Percentiles rank a stretch among this genome's conserved stretches.
Conservation (phyloP, 2,888 invertebrate genomes). For the Blomia tropicalis region DNA sequence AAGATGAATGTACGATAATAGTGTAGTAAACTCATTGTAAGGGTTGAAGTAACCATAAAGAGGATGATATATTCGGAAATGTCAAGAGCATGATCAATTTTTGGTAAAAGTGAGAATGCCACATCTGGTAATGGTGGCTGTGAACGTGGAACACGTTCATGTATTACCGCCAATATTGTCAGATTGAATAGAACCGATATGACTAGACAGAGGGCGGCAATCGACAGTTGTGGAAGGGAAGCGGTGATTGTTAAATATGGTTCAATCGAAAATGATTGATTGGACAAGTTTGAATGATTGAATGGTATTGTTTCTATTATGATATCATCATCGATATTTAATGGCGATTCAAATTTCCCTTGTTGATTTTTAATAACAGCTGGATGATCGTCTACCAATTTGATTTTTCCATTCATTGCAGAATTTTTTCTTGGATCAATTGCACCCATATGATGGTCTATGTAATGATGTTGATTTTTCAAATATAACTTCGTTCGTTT, state of each 20-base stretch:
- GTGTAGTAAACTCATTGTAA: conserved; percentile 62
- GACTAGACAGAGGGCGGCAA: neutral
- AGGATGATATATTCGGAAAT: conserved; percentile 73
- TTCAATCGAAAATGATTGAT: no score
- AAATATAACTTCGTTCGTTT: no score
- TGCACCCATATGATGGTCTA: no score
- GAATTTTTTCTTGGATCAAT: no score
- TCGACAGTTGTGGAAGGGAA: neutral
- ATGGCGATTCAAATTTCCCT: no score
- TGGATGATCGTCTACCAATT: no score
- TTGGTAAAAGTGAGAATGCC: conserved; percentile 54
- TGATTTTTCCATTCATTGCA: no score
- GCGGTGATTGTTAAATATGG: neutral
- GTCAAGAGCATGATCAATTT: conserved; percentile 57
- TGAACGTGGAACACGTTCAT: conserved; percentile 53
- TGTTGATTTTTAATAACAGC: no score
- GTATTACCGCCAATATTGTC: conserved; percentile 37
- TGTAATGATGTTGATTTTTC: no score
- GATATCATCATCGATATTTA: no score
- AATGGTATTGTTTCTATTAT: no score
- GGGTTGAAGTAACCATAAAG: conserved; percentile 55
- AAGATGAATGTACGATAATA: conserved; percentile 74
- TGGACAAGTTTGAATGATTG: no score
- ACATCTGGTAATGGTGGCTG: conserved; percentile 66
- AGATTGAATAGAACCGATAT: neutral